Evolutionary conservation across 1,140 invertebrate genomes (phyloP).

Genomic region (Trachymyrmex septentrionalis): DNA sequence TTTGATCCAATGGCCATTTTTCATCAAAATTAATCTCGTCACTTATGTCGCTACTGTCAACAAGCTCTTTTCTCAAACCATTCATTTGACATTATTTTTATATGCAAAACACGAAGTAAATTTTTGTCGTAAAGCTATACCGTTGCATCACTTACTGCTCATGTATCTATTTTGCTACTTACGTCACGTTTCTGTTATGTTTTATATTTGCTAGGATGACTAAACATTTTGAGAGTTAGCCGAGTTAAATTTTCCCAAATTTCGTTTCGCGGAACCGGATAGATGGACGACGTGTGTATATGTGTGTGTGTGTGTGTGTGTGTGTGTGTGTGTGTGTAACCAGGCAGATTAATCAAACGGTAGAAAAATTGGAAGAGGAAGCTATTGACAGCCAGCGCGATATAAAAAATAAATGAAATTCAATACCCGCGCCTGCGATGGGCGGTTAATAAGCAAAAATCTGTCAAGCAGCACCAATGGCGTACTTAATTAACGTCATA

Average conservation of each 20-base stretch:
- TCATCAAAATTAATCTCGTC: slow-evolving; percentile 25
- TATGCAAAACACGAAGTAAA: neutral
- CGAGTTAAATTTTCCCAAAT: slow-evolving; percentile 69
- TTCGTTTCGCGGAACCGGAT: slow-evolving; percentile 58
- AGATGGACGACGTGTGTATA: slow-evolving; percentile 64
- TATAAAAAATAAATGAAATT: slow-evolving; percentile 83
- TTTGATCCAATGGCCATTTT: slow-evolving; percentile 26
- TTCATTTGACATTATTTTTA: slow-evolving; percentile 23
- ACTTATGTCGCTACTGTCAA: slow-evolving; percentile 23
- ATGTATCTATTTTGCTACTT: slow-evolving; percentile 46
- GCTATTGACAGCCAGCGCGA: slow-evolving; percentile 80
- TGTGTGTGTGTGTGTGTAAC: slow-evolving; percentile 64
- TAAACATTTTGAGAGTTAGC: slow-evolving; percentile 41
- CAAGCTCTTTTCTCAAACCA: slow-evolving; percentile 16
- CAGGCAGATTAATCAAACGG: slow-evolving; percentile 80
- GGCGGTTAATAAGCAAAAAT: slow-evolving; percentile 81
- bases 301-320: too few relatives aligned
- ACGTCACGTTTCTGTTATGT: slow-evolving; percentile 5
- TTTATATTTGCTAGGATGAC: slow-evolving; percentile 31
- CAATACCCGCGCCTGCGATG: slow-evolving; percentile 68
- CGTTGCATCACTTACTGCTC: neutral
- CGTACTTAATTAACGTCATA: slow-evolving; percentile 64
- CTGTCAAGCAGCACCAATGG: slow-evolving; percentile 67
- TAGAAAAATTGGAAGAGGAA: slow-evolving; percentile 82
- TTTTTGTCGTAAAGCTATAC: neutral